A percentile compares a stretch with the other conserved stretches of the same genome.
Conservation (phyloP, 2,113 vertebrate genomes). For the Orycteropus afer region DNA sequence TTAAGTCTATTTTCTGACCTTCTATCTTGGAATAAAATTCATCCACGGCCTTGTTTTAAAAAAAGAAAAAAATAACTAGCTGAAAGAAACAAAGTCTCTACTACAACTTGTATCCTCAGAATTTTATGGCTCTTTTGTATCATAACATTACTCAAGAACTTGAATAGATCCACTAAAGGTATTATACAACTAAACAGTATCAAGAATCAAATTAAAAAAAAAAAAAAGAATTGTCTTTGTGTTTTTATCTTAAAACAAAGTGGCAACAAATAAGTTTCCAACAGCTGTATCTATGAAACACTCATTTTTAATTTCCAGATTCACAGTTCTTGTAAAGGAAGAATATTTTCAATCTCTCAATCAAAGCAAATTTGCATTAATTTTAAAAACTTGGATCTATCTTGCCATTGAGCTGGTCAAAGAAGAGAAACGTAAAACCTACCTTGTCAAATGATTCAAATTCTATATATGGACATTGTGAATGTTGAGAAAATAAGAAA, state of each 20-base stretch:
- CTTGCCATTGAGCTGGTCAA: slow-evolving; percentile 60
- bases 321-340: neutral
- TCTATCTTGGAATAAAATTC: slow-evolving; percentile 99
- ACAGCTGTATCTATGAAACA: neutral
- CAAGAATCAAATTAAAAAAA: slow-evolving; percentile 59
- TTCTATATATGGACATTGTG: slow-evolving; percentile 91
- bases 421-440: slow-evolving; percentile 76
- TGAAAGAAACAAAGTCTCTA: neutral
- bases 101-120: slow-evolving; percentile 48
- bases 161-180: slow-evolving; percentile 22
- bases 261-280: slow-evolving; percentile 34
- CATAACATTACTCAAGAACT: neutral
- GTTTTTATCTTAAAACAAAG: slow-evolving; percentile 49
- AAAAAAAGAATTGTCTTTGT: no score
- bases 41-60: slow-evolving; percentile 91
- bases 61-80: neutral
- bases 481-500: slow-evolving; percentile 96
- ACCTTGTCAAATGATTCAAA: slow-evolving; percentile 98
- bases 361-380: slow-evolving; percentile 26
- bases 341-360: slow-evolving; percentile 21
- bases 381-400: neutral
- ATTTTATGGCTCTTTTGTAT: neutral
- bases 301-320: neutral
- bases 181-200: neutral
- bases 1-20: slow-evolving; percentile 98